These are phyloP conservation scores for Sarcophaga rosellei DNA, from an alignment of 2,888 invertebrate species.

Conservation along the genomic window DNA sequence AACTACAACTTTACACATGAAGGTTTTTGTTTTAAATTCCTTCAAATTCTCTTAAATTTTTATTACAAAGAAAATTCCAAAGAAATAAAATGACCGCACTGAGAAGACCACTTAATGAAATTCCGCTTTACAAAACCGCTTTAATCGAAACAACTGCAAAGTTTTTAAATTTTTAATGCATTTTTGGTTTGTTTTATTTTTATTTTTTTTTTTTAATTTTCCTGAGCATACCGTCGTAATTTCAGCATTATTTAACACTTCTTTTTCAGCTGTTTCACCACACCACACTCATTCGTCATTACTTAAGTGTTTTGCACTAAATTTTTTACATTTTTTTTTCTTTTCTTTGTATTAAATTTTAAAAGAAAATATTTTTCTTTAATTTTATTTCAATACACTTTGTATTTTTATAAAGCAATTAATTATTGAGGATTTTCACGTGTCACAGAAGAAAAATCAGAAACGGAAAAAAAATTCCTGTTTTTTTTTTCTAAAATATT, in stretches of 20 bases:
- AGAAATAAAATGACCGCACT: too few relatives aligned
- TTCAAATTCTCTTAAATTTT: too few relatives aligned
- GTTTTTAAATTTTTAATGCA: too few relatives aligned
- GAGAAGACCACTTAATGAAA: too few relatives aligned
- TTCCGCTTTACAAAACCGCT: too few relatives aligned
- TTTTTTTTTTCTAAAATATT: not conserved
- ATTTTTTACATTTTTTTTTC: not conserved
- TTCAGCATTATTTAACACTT: conserved; percentile 49
- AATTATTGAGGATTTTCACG: conserved; percentile 16
- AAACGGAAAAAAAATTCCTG: too few relatives aligned
- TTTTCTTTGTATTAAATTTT: not conserved
- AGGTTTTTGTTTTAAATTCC: too few relatives aligned
- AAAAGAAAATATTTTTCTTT: not conserved
- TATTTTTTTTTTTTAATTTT: not conserved
- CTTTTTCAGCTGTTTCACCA: not conserved
- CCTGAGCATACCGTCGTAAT: conserved; percentile 53
- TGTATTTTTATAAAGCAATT: conserved; percentile 10
- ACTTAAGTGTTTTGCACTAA: not conserved
- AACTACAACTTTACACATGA: too few relatives aligned
- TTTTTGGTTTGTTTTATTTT: not conserved
- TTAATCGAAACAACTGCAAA: too few relatives aligned
- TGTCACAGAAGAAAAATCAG: not conserved
- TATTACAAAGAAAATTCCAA: too few relatives aligned
- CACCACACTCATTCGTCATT: conserved; percentile 2
- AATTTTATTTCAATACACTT: conserved; percentile 1